Evolutionary conservation across 2,797 vertebrate species (phyloP).

Genomic region (Forpus xanthops): DNA sequence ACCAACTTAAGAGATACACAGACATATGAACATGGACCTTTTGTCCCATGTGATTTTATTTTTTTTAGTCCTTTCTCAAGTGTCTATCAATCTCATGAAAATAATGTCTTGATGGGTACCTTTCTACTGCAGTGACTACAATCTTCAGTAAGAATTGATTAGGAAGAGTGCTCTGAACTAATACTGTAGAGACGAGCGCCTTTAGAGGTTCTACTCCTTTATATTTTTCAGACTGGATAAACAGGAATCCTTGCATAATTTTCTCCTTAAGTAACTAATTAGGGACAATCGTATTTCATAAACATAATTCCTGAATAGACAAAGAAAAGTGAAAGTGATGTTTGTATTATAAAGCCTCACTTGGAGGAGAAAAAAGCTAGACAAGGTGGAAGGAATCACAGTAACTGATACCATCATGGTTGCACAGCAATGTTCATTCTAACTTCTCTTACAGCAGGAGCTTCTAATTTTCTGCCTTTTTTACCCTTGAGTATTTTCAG

Average conservation of each 20-base stretch:
- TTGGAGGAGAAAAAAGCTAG: not conserved
- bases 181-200: not conserved
- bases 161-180: not conserved
- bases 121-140: not conserved
- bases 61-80: not conserved
- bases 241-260: constrained; percentile 26
- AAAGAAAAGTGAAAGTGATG: not conserved
- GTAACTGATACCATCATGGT: not conserved
- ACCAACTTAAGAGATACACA: not conserved
- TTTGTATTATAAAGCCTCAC: not conserved
- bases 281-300: constrained; percentile 1
- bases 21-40: not conserved
- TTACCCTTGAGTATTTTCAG: not conserved
- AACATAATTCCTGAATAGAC: not conserved
- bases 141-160: not conserved
- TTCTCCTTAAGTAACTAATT: constrained; percentile 14
- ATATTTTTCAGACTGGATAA: constrained; percentile 1
- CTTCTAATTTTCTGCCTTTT: not conserved
- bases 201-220: not conserved
- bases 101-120: not conserved
- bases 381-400: not conserved
- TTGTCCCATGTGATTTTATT: not conserved
- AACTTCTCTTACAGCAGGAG: not conserved
- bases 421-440: not conserved
- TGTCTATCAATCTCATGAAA: not conserved